Conservation (phyloP, 2,113 vertebrate genomes). For the Prolemur simus region DNA sequence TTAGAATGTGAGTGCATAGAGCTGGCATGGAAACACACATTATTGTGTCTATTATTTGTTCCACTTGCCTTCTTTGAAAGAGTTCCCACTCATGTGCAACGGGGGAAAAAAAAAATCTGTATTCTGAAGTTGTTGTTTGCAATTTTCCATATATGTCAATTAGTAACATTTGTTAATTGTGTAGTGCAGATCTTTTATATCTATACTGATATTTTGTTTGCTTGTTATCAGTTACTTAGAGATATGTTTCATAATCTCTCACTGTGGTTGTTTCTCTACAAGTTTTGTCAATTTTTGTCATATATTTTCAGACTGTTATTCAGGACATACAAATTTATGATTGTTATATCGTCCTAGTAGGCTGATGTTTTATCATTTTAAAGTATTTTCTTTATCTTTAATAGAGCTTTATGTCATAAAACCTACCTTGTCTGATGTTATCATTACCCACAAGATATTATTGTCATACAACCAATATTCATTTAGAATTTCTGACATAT, state of each 20-base stretch:
- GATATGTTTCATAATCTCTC: not conserved
- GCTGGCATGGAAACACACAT: not conserved
- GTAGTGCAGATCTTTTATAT: not conserved
- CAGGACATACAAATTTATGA: not conserved
- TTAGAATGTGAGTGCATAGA: not conserved
- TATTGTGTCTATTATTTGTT: not conserved
- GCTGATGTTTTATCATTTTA: not conserved
- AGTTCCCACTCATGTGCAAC: not conserved
- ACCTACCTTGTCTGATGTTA: not conserved
- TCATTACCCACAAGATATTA: not conserved
- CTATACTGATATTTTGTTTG: not conserved
- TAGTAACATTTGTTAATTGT: not conserved
- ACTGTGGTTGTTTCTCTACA: not conserved
- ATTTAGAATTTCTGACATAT: not conserved
- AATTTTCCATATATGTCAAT: not conserved
- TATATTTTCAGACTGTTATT: not conserved
- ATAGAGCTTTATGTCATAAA: not conserved
- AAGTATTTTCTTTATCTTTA: not conserved
- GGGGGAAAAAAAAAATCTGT: not conserved
- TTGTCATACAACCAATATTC: not conserved
- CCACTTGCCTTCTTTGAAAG: not conserved
- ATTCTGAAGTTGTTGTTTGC: not conserved
- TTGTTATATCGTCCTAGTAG: not conserved
- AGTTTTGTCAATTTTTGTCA: not conserved
- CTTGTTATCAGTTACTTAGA: not conserved